Evolutionary conservation across 2,113 vertebrate species (phyloP).

Genomic region (Rostratula benghalensis): DNA sequence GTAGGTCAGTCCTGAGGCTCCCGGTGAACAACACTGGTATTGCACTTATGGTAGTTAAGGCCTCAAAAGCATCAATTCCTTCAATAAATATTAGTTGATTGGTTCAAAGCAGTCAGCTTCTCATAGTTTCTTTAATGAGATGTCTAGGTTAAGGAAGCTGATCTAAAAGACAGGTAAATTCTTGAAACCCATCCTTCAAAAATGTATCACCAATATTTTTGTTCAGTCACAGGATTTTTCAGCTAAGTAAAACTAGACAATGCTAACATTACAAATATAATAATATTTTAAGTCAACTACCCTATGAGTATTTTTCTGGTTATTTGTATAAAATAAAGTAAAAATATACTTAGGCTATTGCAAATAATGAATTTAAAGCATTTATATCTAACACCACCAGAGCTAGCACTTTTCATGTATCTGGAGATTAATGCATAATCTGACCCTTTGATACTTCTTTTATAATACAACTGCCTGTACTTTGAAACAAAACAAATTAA

Average conservation of each 20-base stretch:
- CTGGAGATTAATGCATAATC: neutral
- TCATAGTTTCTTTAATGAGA: neutral
- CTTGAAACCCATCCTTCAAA: neutral
- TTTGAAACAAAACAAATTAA: neutral
- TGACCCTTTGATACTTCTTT: neutral
- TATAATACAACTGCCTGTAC: neutral
- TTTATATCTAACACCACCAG: neutral
- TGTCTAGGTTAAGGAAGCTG: neutral
- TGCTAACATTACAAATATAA: neutral
- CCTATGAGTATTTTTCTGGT: neutral
- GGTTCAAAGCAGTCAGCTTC: neutral
- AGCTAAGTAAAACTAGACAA: neutral
- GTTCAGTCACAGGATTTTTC: neutral
- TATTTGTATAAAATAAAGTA: neutral
- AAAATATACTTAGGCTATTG: neutral
- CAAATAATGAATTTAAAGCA: neutral
- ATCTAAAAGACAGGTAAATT: neutral
- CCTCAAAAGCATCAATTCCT: neutral
- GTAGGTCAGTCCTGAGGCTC: neutral
- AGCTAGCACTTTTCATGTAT: neutral
- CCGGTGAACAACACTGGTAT: neutral
- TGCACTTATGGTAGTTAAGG: neutral
- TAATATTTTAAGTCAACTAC: neutral
- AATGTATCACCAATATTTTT: accelerated
- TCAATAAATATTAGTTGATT: neutral